Percentiles rank a stretch among this genome's conserved stretches.
phyloP scores from a whole-genome alignment of 2,888 invertebrate species.

The Chymomyza procnemis region DNA sequence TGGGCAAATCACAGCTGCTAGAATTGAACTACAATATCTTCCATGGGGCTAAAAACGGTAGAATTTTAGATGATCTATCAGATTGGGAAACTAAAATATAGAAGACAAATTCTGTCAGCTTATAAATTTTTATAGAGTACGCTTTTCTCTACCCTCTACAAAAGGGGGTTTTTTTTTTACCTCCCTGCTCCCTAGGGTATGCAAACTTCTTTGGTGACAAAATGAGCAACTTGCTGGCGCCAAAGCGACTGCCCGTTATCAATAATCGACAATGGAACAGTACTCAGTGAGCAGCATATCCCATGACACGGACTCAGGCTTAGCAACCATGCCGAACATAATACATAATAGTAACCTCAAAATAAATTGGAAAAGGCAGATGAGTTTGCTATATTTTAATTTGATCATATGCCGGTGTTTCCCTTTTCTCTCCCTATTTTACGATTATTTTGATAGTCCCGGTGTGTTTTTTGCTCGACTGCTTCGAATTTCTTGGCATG shows the following conservation, averaged over 20 bases:
- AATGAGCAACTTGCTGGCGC: background rate
- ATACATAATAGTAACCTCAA: background rate
- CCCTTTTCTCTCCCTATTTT: constrained; percentile 1
- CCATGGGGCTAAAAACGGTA: too few species aligned
- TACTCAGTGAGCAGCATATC: constrained; percentile 38
- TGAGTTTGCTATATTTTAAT: constrained; percentile 7
- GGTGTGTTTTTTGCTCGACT: background rate
- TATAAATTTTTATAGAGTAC: too few species aligned
- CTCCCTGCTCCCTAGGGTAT: background rate
- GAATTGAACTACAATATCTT: too few species aligned
- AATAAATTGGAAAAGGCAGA: constrained; percentile 11
- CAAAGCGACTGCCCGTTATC: constrained; percentile 10
- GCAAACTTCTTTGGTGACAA: background rate
- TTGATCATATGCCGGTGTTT: constrained; percentile 3
- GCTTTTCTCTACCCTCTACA: too few species aligned
- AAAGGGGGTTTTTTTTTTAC: too few species aligned
- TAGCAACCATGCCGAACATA: background rate
- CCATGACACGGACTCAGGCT: constrained; percentile 31
- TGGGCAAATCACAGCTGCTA: too few species aligned
- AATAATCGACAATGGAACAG: constrained; percentile 53
- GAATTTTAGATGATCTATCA: too few species aligned
- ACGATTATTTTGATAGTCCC: background rate
- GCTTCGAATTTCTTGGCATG: constrained; percentile 3
- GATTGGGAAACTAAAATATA: too few species aligned
- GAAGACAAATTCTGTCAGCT: too few species aligned